These are phyloP conservation scores for Coboldia fuscipes DNA, from an alignment of 1,140 invertebrate genomes.

Conservation along the genomic window DNA sequence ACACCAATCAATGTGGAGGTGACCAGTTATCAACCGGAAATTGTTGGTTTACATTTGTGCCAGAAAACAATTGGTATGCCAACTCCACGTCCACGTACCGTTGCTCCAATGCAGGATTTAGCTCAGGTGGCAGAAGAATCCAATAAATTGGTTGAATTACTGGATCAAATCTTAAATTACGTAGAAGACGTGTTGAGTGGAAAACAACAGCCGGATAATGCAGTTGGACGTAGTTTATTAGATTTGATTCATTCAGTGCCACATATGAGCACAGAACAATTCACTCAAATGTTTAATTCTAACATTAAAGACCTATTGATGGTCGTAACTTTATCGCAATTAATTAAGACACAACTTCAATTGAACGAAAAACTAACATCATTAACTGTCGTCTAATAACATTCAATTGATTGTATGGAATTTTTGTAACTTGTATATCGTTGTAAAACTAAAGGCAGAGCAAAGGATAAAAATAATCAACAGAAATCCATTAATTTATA, in stretches of 20 bases:
- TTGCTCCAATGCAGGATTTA: slow-evolving; percentile 67
- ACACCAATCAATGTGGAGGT: slow-evolving; percentile 75
- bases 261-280: slow-evolving; percentile 71
- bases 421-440: too few species aligned
- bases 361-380: slow-evolving; percentile 86
- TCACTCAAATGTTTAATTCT: slow-evolving; percentile 87
- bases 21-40: slow-evolving; percentile 72
- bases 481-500: too few species aligned
- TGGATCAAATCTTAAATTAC: slow-evolving; percentile 66
- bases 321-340: slow-evolving; percentile 85
- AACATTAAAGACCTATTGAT: slow-evolving; percentile 93
- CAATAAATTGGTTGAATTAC: slow-evolving; percentile 43
- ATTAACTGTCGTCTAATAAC: too few species aligned
- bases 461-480: too few species aligned
- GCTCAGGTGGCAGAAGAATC: slow-evolving; percentile 69
- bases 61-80: slow-evolving; percentile 46
- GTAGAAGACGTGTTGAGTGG: slow-evolving; percentile 71
- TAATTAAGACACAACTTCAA: slow-evolving; percentile 89
- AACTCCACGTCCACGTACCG: slow-evolving; percentile 29
- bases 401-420: too few species aligned
- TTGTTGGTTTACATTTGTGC: slow-evolving; percentile 53
- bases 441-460: too few species aligned
- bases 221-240: slow-evolving; percentile 63
- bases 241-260: slow-evolving; percentile 81
- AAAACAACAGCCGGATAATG: slow-evolving; percentile 49